Percentiles rank a stretch among this genome's conserved stretches.
Conservation (phyloP, 2,888 invertebrate species). For the Lithodes maja region DNA sequence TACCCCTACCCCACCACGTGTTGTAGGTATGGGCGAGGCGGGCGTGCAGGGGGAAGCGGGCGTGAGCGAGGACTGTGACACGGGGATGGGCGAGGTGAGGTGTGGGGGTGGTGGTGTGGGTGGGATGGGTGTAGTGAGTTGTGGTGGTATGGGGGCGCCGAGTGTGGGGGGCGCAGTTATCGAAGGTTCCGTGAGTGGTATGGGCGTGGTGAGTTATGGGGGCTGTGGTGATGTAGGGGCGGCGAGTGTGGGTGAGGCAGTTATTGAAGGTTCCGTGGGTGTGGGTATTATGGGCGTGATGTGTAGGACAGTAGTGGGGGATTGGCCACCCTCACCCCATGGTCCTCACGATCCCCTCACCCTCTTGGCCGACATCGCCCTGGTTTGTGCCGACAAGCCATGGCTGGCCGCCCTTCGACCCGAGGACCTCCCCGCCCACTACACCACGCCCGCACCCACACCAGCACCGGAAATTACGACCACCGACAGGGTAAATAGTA, state of each 20-base stretch:
- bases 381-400: slow-evolving; percentile 65
- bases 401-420: slow-evolving; percentile 56
- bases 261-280: background rate
- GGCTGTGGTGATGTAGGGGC: slow-evolving; percentile 26
- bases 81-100: background rate
- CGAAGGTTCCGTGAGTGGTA: background rate
- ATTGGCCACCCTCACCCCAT: slow-evolving; percentile 50
- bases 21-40: slow-evolving; percentile 39
- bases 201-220: background rate
- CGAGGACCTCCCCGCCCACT: slow-evolving; percentile 49
- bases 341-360: slow-evolving; percentile 67
- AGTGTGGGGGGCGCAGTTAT: background rate
- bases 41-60: background rate
- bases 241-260: slow-evolving; percentile 15
- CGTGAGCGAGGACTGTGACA: background rate
- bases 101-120: slow-evolving; percentile 25
- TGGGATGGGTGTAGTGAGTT: background rate
- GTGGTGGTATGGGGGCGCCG: slow-evolving; percentile 13
- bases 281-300: background rate
- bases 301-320: background rate
- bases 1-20: slow-evolving; percentile 23
- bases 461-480: background rate
- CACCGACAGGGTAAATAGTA: background rate
- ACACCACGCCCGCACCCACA: slow-evolving; percentile 47
- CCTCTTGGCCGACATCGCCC: slow-evolving; percentile 67